A percentile compares a stretch with the other conserved stretches of the same genome.
Conservation (phyloP, 2,888 invertebrate genomes). For the Tetramorium bicarinatum region DNA sequence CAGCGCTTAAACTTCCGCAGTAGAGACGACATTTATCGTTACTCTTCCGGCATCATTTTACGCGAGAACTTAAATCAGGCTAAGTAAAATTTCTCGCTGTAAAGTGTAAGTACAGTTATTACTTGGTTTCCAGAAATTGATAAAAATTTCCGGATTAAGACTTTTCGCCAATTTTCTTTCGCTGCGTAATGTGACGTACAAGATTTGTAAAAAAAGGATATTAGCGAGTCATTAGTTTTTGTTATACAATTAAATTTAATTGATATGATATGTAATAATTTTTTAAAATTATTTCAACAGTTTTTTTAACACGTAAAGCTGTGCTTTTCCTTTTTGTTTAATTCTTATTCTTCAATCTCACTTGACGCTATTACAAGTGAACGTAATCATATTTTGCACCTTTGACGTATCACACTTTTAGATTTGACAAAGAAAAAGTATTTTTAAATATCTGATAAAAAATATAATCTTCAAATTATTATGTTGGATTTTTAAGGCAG, state of each 20-base stretch:
- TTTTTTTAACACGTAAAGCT: neutral
- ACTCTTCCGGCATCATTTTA: neutral
- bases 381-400: neutral
- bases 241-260: neutral
- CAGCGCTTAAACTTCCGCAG: neutral
- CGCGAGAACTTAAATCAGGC: neutral
- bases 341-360: neutral
- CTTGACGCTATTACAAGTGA: neutral
- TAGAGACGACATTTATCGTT: neutral
- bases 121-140: neutral
- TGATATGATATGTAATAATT: neutral
- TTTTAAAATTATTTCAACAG: neutral
- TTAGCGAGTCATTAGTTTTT: neutral
- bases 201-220: neutral
- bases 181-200: neutral
- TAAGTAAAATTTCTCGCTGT: neutral
- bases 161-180: neutral
- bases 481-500: neutral
- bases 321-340: neutral
- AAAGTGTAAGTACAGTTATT: neutral
- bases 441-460: neutral
- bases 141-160: neutral
- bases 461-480: neutral
- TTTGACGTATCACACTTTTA: neutral
- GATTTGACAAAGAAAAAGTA: neutral